Base-by-base conservation (phyloP, 2,797 vertebrate species). In the Agapornis canus region DNA sequence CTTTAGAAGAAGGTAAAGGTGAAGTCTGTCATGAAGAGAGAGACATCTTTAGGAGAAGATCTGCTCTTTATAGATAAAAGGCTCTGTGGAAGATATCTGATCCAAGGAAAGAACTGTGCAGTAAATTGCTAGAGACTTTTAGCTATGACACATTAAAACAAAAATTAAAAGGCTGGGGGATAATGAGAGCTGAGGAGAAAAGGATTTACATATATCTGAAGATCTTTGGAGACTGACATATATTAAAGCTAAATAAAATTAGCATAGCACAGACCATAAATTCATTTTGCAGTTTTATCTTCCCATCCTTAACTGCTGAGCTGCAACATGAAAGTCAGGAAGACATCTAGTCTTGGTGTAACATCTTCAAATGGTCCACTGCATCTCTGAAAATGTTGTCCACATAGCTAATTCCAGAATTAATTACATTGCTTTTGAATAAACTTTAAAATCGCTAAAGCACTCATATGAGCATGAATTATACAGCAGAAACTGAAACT, bases 381-480 rank as follows among this genome's bases (percentile, higher is more conserved):
- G 68, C 56, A 70, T 52, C 51, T 89, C 78, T 80, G 56, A 82
- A 69, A 66, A 82, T 16, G 10, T 42, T 84, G 14, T 70, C 54
- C 21, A 45, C 47, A 4, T 85, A 52, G 23, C 25, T 86, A 83
- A 80, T 84, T 82, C 59, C 48, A 89, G 47, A 90, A 90, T 82
- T 82, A 91, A 86, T 92, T 84, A 17, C 21, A 32, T 56, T 86
- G 59, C 83, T 86, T 90, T 80, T 76, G 61, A 93, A 11, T 68
- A 85, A 92, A 43, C 32, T 66, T 92, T 82, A n/a, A 89, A 56
- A 95, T 73, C 80, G 47, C 70, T 64, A 48, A 76, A 85, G 73
- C 82, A 17, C 47, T 63, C 59, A 25, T 9, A 31, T 42, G 66
- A 73, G 60, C 70, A 90, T 73, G 82, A 86, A 66, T 93, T 84